These are phyloP conservation scores for Pemphigus obesinymphae DNA, from an alignment of 1,140 invertebrate genomes.

Conservation along the genomic window DNA sequence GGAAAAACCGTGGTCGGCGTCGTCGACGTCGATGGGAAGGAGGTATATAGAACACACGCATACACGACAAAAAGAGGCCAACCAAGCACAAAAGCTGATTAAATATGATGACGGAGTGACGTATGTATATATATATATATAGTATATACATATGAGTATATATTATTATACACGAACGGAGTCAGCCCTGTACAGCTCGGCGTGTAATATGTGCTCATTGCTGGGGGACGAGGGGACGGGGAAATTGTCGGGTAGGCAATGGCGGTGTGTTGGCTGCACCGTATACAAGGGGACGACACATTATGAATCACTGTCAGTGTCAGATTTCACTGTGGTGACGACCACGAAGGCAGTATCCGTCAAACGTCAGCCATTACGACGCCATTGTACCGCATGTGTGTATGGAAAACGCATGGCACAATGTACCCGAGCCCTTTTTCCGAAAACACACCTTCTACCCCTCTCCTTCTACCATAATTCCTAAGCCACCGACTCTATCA, in stretches of 20 bases:
- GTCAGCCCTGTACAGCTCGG: neutral
- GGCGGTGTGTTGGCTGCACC: neutral
- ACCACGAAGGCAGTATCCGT: neutral
- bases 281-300: neutral
- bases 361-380: conserved; percentile 19
- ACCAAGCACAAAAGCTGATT: conserved; percentile 21
- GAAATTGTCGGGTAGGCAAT: neutral
- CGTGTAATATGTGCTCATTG: too few relatives aligned
- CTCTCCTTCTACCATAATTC: neutral
- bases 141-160: neutral
- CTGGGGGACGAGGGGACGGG: neutral
- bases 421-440: neutral
- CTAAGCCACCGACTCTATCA: neutral
- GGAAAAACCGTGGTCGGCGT: neutral
- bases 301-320: conserved; percentile 29
- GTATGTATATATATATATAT: neutral
- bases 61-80: conserved; percentile 11
- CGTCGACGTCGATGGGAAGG: neutral
- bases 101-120: conserved; percentile 4
- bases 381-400: neutral
- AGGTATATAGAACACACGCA: too few relatives aligned
- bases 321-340: conserved; percentile 7
- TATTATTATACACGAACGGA: neutral
- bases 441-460: neutral
- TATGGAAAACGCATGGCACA: neutral